Evolutionary conservation across 2,888 invertebrate species (phyloP), one percentile per base, ranked within the genome.

Genomic region (Tromatobia lineatoria): DNA sequence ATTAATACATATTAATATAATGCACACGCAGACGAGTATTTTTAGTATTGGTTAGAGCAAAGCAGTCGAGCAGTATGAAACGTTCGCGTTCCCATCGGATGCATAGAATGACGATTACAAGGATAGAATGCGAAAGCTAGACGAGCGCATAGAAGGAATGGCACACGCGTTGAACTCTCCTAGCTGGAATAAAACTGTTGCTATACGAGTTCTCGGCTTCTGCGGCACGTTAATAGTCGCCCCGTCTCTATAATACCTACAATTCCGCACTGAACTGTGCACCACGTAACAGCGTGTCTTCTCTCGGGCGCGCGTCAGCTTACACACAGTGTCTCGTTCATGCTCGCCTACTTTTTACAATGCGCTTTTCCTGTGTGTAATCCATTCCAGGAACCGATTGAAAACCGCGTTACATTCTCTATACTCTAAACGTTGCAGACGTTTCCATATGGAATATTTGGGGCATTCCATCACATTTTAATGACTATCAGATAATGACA

Each of bases 351-450:
- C 69, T 78, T 42, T 59, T 50, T 69, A 67, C 67, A 67, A 25
- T 34, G 23, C 29, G 25, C 38, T 38, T 38, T 38, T 38, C 10
- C 38, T 18, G 66, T 47, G 54, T 71, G 80, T 59, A 75, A 76
- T 76, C 66, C 76, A 29, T 83, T 83, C 83, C 59, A 71, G 80
- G 80, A 83, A 80, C 66, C 83, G 76, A 80, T 71, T 67, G 47
- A 57, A 66, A 74, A 69, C 54, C 52, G 42, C 74, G 79, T 45
- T 38, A 38, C 38, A 38, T 38, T 38, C 38, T 38, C 0, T 38
- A 38, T 10, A 10, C 38, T 38, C 38, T 38, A 10, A 10, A 10
- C 8, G 38, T 10, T 38, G 10, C 10, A 10, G 10, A 38, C 38
- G 29, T 4, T 29, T 29, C 29, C 29, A 29, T 29, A 29, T 29